Conservation (phyloP, 1,140 invertebrate genomes). For the Papilio glaucus region DNA sequence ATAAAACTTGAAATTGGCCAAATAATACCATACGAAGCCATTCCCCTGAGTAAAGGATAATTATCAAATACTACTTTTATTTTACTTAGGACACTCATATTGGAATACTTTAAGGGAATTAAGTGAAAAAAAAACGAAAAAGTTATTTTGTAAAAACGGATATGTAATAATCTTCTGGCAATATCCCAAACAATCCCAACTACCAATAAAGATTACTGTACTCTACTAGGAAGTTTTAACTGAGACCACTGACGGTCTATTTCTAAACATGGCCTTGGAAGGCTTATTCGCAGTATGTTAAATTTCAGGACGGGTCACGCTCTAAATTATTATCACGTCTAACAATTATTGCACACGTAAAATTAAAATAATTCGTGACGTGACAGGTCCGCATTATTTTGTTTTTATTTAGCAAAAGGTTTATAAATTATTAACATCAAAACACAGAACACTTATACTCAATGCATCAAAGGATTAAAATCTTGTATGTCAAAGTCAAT, state of each 20-base stretch:
- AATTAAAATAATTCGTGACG: not conserved
- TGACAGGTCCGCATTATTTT: not conserved
- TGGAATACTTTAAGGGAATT: slow-evolving; percentile 29
- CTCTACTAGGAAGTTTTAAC: slow-evolving; percentile 10
- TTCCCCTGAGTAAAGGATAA: slow-evolving; percentile 72
- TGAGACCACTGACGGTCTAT: slow-evolving; percentile 21
- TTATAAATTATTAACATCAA: too few relatives aligned
- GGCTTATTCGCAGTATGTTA: slow-evolving; percentile 9
- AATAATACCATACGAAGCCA: slow-evolving; percentile 74
- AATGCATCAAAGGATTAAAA: too few relatives aligned
- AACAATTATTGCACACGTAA: not conserved
- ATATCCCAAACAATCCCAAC: slow-evolving; percentile 15
- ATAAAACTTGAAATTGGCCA: slow-evolving; percentile 78
- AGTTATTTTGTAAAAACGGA: not conserved
- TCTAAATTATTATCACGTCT: not conserved
- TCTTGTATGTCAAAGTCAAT: too few relatives aligned
- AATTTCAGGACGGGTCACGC: slow-evolving; percentile 3
- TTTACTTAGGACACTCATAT: slow-evolving; percentile 63
- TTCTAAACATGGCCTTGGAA: slow-evolving; percentile 34
- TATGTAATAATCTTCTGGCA: slow-evolving; percentile 28
- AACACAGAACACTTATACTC: too few relatives aligned
- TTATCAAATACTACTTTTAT: slow-evolving; percentile 60
- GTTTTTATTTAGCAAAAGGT: not conserved
- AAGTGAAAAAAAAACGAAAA: too few relatives aligned
- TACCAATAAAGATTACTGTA: not conserved